phyloP scores from a whole-genome alignment of 2,113 vertebrate genomes.

The Tachycineta bicolor region DNA sequence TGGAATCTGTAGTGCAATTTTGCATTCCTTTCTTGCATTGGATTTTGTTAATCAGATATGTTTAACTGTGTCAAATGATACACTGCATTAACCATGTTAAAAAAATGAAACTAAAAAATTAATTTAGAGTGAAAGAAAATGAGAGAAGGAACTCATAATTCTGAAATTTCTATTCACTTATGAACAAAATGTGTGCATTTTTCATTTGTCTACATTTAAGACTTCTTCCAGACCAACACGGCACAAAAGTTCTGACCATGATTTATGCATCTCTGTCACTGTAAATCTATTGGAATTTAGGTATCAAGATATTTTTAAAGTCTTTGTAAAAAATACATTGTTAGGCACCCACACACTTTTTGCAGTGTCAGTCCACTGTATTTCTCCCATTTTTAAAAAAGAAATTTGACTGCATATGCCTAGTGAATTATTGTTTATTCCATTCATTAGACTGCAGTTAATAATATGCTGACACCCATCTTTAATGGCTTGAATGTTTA shows the following conservation, averaged over 20 bases:
- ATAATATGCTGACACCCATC: not conserved
- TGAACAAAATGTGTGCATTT: not conserved
- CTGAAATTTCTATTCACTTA: not conserved
- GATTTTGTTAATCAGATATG: not conserved
- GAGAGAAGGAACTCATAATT: not conserved
- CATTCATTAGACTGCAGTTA: not conserved
- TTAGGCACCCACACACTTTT: not conserved
- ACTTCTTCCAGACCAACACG: not conserved
- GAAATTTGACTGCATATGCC: not conserved
- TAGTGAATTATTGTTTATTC: not conserved
- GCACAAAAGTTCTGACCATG: not conserved
- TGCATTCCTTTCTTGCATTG: not conserved
- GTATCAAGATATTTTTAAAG: not conserved
- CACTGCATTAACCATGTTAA: fast-evolving
- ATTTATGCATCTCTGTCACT: fast-evolving
- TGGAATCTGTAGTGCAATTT: not conserved
- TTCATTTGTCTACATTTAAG: not conserved
- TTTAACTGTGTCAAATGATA: not conserved
- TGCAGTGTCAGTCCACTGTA: not conserved
- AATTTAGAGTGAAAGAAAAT: not conserved
- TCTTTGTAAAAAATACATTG: not conserved
- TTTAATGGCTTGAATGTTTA: not conserved
- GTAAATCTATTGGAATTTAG: not conserved
- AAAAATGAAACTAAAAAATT: not conserved
- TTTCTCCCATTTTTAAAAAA: not conserved